A percentile compares a stretch with the other conserved stretches of the same genome.
Evolutionary conservation across 2,113 vertebrate genomes (phyloP).

Genomic region (Xenotilapia caudafasciata): DNA sequence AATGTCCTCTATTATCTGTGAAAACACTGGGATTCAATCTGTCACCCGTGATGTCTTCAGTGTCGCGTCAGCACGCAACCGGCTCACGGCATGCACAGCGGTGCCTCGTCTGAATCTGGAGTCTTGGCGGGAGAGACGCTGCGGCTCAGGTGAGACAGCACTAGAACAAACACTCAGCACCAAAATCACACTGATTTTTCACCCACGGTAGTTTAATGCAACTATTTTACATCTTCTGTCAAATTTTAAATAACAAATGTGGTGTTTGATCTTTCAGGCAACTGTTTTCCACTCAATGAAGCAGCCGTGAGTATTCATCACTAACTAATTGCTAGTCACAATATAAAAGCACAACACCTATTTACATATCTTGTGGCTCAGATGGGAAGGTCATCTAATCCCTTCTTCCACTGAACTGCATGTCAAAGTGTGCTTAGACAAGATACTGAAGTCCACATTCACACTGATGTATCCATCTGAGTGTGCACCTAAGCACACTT

Average conservation of each 20-base stretch:
- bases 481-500: not conserved
- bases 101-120: slow-evolving; percentile 35
- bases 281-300: not conserved
- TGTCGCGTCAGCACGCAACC: not conserved
- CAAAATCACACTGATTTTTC: not conserved
- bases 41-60: slow-evolving; percentile 44
- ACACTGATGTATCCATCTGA: not conserved
- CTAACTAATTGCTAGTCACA: not conserved
- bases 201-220: not conserved
- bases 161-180: not conserved
- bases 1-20: slow-evolving; percentile 69
- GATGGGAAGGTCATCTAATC: not conserved
- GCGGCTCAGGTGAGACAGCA: not conserved
- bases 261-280: slow-evolving; percentile 48
- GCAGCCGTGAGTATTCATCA: slow-evolving; percentile 35
- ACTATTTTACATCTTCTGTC: not conserved
- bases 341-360: not conserved
- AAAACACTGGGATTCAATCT: slow-evolving; percentile 63
- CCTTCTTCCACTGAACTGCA: not conserved
- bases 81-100: not conserved
- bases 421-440: not conserved
- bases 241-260: not conserved
- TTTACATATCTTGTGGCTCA: not conserved
- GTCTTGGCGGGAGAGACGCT: slow-evolving; percentile 47
- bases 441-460: not conserved